Conservation (phyloP, 2,797 vertebrate species). For the Glossophaga mutica region DNA sequence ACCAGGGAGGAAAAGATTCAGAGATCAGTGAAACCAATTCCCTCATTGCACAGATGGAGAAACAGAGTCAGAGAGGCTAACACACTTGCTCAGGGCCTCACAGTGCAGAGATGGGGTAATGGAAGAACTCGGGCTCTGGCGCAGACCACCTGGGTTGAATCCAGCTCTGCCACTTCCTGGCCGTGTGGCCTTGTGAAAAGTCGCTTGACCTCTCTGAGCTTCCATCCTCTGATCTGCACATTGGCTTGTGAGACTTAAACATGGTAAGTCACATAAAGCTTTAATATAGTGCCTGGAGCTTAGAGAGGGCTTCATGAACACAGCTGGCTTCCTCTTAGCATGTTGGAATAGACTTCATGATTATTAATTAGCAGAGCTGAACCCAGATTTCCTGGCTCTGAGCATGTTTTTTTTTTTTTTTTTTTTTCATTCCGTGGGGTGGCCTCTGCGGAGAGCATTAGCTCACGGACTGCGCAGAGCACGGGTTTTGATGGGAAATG, state of each 20-base stretch:
- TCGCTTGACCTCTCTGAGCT: slow-evolving; percentile 7
- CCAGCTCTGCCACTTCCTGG: background rate
- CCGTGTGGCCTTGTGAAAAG: background rate
- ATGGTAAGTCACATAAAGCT: background rate
- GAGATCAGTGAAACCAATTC: background rate
- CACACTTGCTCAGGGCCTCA: background rate
- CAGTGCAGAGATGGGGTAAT: background rate
- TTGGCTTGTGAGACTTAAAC: background rate
- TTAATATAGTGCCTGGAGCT: background rate
- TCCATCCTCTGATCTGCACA: background rate
- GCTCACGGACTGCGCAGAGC: background rate
- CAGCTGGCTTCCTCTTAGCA: background rate
- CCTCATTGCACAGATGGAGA: background rate
- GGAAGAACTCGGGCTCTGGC: background rate
- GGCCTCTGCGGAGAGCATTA: background rate
- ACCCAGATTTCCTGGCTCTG: background rate
- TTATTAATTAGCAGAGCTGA: background rate
- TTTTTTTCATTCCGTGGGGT: background rate
- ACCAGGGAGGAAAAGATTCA: background rate
- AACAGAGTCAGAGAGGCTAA: background rate
- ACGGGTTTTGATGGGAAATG: background rate
- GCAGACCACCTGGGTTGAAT: background rate
- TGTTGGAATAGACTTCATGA: background rate
- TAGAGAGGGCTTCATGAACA: background rate
- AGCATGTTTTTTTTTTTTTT: background rate